Percentiles rank a stretch among this genome's conserved stretches.
phyloP scores from a whole-genome alignment of 2,113 vertebrate genomes.

The Callionymus lyra region DNA sequence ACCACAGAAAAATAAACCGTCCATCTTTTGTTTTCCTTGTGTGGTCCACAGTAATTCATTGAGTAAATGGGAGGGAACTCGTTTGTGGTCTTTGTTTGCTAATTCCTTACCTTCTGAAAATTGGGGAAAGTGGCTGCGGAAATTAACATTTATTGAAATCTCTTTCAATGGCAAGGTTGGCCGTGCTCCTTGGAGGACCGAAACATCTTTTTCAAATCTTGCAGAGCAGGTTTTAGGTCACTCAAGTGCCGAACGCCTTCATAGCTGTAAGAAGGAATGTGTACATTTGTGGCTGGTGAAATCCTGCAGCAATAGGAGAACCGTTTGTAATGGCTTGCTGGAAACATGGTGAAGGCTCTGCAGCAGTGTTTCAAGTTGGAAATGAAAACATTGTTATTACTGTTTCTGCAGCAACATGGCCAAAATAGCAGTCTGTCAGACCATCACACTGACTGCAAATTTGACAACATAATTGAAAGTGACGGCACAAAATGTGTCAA shows the following conservation, averaged over 20 bases:
- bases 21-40: conserved; percentile 61
- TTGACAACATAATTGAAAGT: background rate
- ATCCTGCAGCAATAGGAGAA: conserved; percentile 30
- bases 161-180: conserved; percentile 59
- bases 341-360: conserved; percentile 25
- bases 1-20: conserved; percentile 63
- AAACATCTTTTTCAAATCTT: conserved; percentile 22
- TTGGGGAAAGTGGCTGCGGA: conserved; percentile 55
- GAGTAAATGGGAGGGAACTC: conserved; percentile 43
- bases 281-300: conserved; percentile 41
- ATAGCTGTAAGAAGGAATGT: conserved; percentile 45
- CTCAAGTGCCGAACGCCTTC: conserved; percentile 42
- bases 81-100: conserved; percentile 58
- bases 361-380: conserved; percentile 26
- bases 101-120: conserved; percentile 58
- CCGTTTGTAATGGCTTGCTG: conserved; percentile 23
- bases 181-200: conserved; percentile 47
- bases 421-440: conserved; percentile 7
- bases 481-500: background rate
- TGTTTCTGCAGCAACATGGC: conserved; percentile 5
- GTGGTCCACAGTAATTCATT: conserved; percentile 58
- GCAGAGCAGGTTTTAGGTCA: conserved; percentile 41
- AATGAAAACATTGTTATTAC: conserved; percentile 18
- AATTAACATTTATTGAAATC: conserved; percentile 66
- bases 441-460: background rate